Conservation (phyloP, 2,113 vertebrate genomes). For the Monarcha castaneiventris region DNA sequence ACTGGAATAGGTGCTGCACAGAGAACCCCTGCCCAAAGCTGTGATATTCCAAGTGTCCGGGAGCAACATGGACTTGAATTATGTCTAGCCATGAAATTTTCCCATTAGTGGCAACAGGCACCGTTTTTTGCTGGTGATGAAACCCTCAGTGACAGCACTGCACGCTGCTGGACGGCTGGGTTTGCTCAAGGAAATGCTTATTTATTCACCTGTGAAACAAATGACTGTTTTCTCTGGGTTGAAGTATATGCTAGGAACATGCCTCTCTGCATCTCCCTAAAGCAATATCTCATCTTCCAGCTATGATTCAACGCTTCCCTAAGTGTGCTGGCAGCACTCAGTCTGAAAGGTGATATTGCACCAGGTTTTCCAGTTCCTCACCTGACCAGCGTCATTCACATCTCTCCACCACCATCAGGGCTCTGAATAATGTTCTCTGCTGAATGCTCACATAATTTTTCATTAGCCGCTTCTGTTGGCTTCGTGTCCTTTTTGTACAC, state of each 20-base stretch:
- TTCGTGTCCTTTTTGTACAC: neutral
- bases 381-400: neutral
- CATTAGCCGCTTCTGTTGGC: conserved; percentile 36
- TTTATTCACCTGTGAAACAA: conserved; percentile 47
- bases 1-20: neutral
- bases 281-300: conserved; percentile 1
- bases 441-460: conserved; percentile 29
- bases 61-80: neutral
- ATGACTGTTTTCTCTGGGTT: neutral
- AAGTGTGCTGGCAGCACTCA: conserved; percentile 26
- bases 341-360: conserved; percentile 23
- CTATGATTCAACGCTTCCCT: neutral
- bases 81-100: neutral
- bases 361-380: conserved; percentile 14
- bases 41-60: neutral
- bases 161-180: neutral
- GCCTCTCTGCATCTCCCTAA: neutral
- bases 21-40: neutral
- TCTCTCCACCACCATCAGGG: neutral
- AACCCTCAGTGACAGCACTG: neutral
- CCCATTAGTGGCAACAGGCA: neutral
- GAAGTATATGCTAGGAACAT: neutral
- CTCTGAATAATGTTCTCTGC: neutral
- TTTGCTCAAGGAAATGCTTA: neutral
- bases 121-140: neutral